Evolutionary conservation across 35 echinoderm and acorn worm genomes (phyloP), one percentile per base, ranked within the genome.

Genomic region (Lytechinus pictus): DNA sequence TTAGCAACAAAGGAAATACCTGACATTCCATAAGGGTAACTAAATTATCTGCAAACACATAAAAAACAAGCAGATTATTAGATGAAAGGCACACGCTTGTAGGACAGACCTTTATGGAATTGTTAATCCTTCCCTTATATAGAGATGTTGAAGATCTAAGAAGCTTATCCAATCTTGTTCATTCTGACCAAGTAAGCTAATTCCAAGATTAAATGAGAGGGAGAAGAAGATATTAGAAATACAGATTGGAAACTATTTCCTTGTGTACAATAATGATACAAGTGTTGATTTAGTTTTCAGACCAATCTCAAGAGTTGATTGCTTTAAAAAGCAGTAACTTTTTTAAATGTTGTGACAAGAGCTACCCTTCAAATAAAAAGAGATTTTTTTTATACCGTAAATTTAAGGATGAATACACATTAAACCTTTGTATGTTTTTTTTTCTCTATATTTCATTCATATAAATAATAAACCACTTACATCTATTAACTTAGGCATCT

Each of bases 1-100:
- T 79, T 79, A n/a, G 66, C 19, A 79, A 79, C 66, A 79, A 79
- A 79, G 66, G n/a, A 79, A 79, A 79, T 79, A 79, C 66, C 19
- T 79, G 66, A 5, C 66, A 79, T 79, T 79, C 66, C 66, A 79
- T 79, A 24, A 79, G 66, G 66, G 16, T 79, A 79, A 24, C 66
- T 7, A 16, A 79, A 79, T 79, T 79, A 8, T 3, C 66, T 79
- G 19, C n/a, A n/a, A 79, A 79, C 66, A 79, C 66, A 79, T 6
- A 16, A 16, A 79, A 79, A 79, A 79, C 19, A 79, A 79, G 66
- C 66, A 79, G 66, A 79, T 79, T 79, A n/a, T 79, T 0, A 79
- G n/a, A 79, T 27, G 66, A 79, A 79, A 16, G n/a, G 66, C 21
- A 79, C 66, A 4, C 4, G 19, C n/a, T 5, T 79, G n/a, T 44